phyloP scores from a whole-genome alignment of 2,888 invertebrate species.

The Gisinianus flammeolus region DNA sequence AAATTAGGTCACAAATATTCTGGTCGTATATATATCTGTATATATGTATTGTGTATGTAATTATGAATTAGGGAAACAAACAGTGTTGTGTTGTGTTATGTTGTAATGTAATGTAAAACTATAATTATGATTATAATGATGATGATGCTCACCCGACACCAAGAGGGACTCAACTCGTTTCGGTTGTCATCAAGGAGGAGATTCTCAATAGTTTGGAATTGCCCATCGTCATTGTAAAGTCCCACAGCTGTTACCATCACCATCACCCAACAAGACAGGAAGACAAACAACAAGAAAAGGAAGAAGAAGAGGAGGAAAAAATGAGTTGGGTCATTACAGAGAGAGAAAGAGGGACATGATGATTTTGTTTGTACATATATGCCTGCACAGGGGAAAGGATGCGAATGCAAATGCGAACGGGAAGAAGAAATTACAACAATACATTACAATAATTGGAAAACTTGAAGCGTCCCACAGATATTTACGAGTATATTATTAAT shows the following conservation, averaged over 20 bases:
- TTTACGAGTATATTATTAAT: conserved; percentile 33
- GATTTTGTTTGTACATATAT: not conserved
- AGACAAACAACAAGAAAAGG: not conserved
- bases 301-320: not conserved
- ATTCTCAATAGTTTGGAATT: not conserved
- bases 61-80: not conserved
- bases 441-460: conserved; percentile 27
- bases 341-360: not conserved
- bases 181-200: not conserved
- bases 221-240: not conserved
- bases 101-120: not conserved
- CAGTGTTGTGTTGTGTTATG: not conserved
- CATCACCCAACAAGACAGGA: no score
- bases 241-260: conserved; percentile 13
- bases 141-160: not conserved
- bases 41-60: not conserved
- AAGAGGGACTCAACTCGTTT: not conserved
- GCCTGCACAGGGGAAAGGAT: not conserved
- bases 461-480: conserved; percentile 5
- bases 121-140: not conserved
- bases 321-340: not conserved
- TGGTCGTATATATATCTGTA: not conserved
- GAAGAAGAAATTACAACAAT: conserved; percentile 25
- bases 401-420: not conserved
- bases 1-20: not conserved